These are phyloP conservation scores for Torymus aiolomorphi DNA, from an alignment of 2,888 invertebrate species.

Conservation along the genomic window DNA sequence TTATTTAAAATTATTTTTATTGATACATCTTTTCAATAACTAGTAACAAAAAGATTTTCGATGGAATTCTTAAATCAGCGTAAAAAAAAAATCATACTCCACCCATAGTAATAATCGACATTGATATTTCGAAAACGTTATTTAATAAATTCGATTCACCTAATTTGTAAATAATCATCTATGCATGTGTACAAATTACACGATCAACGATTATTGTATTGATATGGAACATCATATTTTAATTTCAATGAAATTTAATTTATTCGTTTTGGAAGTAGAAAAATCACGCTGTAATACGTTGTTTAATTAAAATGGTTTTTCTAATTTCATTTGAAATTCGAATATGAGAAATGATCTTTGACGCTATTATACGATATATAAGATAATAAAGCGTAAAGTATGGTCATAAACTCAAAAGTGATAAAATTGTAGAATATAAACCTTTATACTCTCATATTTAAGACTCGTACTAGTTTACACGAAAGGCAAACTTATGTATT, in stretches of 20 bases:
- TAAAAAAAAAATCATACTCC: conserved; percentile 16
- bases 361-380: conserved; percentile 31
- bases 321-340: conserved; percentile 27
- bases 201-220: conserved; percentile 48
- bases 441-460: conserved; percentile 50
- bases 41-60: conserved; percentile 12
- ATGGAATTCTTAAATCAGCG: conserved; percentile 39
- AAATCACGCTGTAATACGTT: conserved; percentile 15
- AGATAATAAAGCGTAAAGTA: conserved; percentile 35
- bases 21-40: conserved; percentile 9
- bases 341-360: conserved; percentile 30
- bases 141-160: conserved; percentile 48
- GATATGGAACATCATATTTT: conserved; percentile 43
- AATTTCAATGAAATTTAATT: conserved; percentile 36
- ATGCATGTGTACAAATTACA: conserved; percentile 46
- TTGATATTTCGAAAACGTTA: conserved; percentile 28
- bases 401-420: conserved; percentile 29
- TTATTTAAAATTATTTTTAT: conserved; percentile 18
- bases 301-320: conserved; percentile 37
- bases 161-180: conserved; percentile 55
- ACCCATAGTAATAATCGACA: conserved; percentile 26
- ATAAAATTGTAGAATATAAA: conserved; percentile 40
- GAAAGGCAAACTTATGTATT: conserved; percentile 45
- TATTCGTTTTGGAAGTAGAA: conserved; percentile 33
- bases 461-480: conserved; percentile 40